Evolutionary conservation across 1,140 invertebrate genomes (phyloP).

Genomic region (Bursaphelenchus mucronatus): DNA sequence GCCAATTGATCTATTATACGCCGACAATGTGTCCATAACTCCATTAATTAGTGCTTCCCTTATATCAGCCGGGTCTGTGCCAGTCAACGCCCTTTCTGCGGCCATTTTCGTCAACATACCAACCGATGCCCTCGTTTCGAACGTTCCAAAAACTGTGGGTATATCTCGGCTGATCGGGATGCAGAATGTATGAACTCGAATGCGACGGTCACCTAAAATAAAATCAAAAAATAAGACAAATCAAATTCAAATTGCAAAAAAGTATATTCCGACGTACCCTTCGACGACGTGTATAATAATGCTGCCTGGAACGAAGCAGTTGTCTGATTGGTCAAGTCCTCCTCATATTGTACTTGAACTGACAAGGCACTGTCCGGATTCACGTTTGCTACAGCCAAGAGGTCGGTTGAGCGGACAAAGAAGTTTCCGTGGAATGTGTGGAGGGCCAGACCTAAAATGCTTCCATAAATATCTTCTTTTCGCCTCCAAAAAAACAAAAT

Average conservation of each 20-base stretch:
- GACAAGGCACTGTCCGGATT: conserved; percentile 96
- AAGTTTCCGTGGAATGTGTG: conserved; percentile 99
- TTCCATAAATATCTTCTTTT: background rate
- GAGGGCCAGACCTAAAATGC: conserved; percentile 70
- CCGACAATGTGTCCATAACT: conserved; percentile 79
- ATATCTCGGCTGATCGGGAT: conserved; percentile 80
- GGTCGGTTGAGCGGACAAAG: conserved; percentile 94
- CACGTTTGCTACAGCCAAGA: conserved; percentile 89
- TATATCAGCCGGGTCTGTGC: conserved; percentile 78
- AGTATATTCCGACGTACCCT: conserved; percentile 68
- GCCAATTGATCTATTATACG: conserved; percentile 68
- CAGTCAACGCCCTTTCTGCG: conserved; percentile 80
- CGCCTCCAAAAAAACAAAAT: conserved; percentile 4
- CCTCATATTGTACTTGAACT: conserved; percentile 92
- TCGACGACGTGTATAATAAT: conserved; percentile 91
- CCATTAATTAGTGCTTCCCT: conserved; percentile 92
- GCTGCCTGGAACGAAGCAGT: conserved; percentile 95
- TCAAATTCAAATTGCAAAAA: background rate
- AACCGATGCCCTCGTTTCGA: conserved; percentile 91
- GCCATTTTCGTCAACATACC: conserved; percentile 68
- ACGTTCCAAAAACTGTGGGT: conserved; percentile 78
- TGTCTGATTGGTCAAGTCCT: conserved; percentile 77
- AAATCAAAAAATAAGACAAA: background rate
- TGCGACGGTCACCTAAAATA: conserved; percentile 78
- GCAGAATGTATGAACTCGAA: conserved; percentile 92